phyloP scores from a whole-genome alignment of 2,113 vertebrate species.

The Indicator indicator region DNA sequence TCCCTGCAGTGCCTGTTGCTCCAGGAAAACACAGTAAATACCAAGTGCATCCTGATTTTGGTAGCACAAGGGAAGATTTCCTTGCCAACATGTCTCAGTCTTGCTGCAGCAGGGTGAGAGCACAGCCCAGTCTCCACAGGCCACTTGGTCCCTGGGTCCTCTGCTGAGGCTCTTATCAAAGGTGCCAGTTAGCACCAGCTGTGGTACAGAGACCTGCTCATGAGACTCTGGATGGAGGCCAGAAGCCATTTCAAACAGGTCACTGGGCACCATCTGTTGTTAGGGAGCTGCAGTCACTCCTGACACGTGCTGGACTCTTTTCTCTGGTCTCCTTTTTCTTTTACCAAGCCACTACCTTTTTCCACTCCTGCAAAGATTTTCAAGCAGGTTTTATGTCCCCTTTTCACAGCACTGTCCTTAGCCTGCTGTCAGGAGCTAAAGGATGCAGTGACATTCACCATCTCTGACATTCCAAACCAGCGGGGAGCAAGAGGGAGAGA shows the following conservation, averaged over 20 bases:
- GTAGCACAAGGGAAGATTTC: not conserved
- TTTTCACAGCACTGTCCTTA: not conserved
- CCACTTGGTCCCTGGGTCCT: not conserved
- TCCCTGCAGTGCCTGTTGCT: not conserved
- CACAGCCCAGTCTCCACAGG: not conserved
- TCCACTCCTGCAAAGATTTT: not conserved
- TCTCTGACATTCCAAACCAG: not conserved
- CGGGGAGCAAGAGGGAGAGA: not conserved
- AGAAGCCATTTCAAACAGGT: not conserved
- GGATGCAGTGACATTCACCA: not conserved
- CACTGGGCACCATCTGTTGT: constrained; percentile 15
- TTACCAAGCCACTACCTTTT: not conserved
- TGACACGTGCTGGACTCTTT: not conserved
- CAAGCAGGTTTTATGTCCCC: not conserved
- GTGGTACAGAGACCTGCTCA: not conserved
- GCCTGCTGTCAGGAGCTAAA: not conserved
- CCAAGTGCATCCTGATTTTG: not conserved
- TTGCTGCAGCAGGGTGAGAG: not conserved
- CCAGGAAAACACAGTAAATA: not conserved
- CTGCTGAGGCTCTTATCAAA: not conserved
- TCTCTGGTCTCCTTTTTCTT: not conserved
- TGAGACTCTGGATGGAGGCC: not conserved
- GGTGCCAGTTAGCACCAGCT: not conserved
- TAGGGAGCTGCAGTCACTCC: not conserved
- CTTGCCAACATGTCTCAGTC: not conserved